These are phyloP conservation scores for Bombus haemorrhoidalis DNA, from an alignment of 1,140 invertebrate genomes.

Conservation along the genomic window DNA sequence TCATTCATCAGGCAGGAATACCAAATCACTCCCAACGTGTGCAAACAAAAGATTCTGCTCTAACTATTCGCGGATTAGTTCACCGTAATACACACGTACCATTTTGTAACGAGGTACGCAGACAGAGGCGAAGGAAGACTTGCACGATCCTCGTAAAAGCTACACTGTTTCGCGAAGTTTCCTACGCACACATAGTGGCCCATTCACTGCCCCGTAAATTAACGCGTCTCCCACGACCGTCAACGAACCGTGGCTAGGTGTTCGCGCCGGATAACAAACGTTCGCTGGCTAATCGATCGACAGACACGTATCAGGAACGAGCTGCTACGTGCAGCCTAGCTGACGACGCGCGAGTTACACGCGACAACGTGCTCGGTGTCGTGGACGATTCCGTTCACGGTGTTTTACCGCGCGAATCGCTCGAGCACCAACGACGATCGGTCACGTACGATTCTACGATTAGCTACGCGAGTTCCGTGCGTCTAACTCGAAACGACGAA, in stretches of 20 bases:
- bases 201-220: constrained; percentile 10
- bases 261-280: constrained; percentile 4
- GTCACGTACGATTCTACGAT: constrained; percentile 65
- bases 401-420: constrained; percentile 55
- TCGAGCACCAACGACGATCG: constrained; percentile 33
- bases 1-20: neutral
- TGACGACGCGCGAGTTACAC: constrained; percentile 16
- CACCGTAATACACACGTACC: neutral
- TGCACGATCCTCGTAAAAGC: neutral
- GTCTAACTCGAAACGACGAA: neutral
- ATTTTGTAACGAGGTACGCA: constrained; percentile 12
- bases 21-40: neutral
- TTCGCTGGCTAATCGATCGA: constrained; percentile 11
- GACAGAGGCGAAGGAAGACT: neutral
- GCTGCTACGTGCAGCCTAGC: neutral
- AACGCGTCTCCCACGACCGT: constrained; percentile 24
- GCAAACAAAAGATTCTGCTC: constrained; percentile 1
- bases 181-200: neutral
- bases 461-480: constrained; percentile 43
- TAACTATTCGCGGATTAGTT: neutral
- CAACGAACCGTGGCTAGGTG: constrained; percentile 3
- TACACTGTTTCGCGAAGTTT: neutral
- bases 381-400: constrained; percentile 56
- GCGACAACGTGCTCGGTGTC: constrained; percentile 38
- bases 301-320: constrained; percentile 16